Evolutionary conservation across 2,888 invertebrate genomes (phyloP), one percentile per base, ranked within the genome.

Genomic region (Hyles lineata): DNA sequence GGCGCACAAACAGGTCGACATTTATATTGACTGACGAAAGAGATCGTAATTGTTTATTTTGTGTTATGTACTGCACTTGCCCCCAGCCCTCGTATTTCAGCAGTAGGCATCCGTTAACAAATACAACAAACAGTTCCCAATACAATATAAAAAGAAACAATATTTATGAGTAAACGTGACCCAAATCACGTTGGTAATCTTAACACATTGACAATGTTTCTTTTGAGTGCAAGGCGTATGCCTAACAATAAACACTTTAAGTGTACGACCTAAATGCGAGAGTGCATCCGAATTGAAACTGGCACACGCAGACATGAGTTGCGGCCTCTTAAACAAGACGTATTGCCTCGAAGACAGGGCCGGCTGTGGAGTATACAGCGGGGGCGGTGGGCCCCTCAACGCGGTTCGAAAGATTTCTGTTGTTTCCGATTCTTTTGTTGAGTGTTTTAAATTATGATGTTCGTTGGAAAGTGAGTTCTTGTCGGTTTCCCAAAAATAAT

Each of bases 211-310:
- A 67, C 67, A 67, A 67, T 43, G 67, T 50, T 62, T 50, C 67
- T 67, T 67, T 67, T 67, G 23, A 67, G 43, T 23, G 50, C 67
- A 23, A 25, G 35, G 32, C 55, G 32, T 63, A 67, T 59, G 23
- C 55, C 76, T 81, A 87, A 89, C 85, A 88, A 85, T 87, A 87
- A 87, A 82, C 83, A 82, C 80, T 55, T 87, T 77, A 74, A 87
- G 85, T 85, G 83, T 87, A 79, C 88, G 92, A 91, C 92, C 91
- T 79, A 89, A 87, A 91, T 91, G 81, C 82, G 81, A 78, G 77
- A 74, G 73, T 86, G 83, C 80, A 84, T 83, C 82, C 76, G 82
- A 72, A 77, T 76, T 73, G 80, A 78, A 89, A 86, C 82, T 87
- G 78, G 87, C 80, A 79, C 86, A 76, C 73, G 78, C 81, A 83